phyloP scores from a whole-genome alignment of 2,888 invertebrate genomes.

The Noctua comes region DNA sequence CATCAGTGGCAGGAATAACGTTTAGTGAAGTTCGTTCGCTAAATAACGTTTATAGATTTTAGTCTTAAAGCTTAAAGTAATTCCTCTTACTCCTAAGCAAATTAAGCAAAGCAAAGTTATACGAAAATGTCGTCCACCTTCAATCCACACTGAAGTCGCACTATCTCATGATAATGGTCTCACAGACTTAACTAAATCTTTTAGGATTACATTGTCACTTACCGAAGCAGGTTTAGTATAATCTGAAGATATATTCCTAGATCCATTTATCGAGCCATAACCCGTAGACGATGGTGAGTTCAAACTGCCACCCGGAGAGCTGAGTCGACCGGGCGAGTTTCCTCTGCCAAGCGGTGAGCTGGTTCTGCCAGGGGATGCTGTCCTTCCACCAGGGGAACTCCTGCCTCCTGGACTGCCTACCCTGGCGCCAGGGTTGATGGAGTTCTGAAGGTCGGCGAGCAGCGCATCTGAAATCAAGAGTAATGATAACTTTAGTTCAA shows the following conservation, averaged over 20 bases:
- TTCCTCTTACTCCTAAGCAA: too few relatives aligned
- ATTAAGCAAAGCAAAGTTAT: background rate
- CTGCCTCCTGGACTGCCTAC: constrained; percentile 85
- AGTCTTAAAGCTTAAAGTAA: too few relatives aligned
- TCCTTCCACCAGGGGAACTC: constrained; percentile 88
- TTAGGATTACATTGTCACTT: constrained; percentile 72
- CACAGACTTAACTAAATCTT: constrained; percentile 8
- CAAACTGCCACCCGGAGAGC: constrained; percentile 87
- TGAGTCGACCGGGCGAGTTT: constrained; percentile 90
- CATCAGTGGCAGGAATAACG: too few relatives aligned
- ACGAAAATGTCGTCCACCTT: background rate
- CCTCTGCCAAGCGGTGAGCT: constrained; percentile 82
- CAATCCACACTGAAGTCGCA: background rate
- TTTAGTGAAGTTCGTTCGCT: too few relatives aligned
- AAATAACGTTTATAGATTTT: too few relatives aligned
- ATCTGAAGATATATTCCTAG: constrained; percentile 87
- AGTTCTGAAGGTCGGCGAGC: constrained; percentile 98
- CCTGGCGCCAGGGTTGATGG: constrained; percentile 93
- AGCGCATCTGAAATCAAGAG: constrained; percentile 95
- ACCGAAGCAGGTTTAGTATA: constrained; percentile 92
- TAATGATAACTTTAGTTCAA: constrained; percentile 30
- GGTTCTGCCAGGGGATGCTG: constrained; percentile 75
- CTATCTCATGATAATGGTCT: background rate
- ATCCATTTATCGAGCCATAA: constrained; percentile 95
- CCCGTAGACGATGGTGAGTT: constrained; percentile 91